phyloP scores from a whole-genome alignment of 1,140 invertebrate genomes.

The Kradibia gibbosae region DNA sequence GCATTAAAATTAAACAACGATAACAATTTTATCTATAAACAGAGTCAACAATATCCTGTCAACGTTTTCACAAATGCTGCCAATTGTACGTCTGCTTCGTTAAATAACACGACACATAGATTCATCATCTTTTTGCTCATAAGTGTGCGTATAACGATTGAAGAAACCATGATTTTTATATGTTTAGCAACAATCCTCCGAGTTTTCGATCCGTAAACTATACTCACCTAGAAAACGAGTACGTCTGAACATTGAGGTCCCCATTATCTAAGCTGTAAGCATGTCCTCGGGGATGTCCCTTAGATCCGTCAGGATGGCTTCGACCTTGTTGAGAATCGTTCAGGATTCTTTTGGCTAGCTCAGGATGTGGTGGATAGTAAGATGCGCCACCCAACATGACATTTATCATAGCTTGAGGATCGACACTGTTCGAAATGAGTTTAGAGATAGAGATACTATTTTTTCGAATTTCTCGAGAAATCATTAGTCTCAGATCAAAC shows the following conservation, averaged over 20 bases:
- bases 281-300: constrained; percentile 34
- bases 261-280: neutral
- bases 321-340: constrained; percentile 16
- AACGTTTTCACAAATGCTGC: too few relatives aligned
- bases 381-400: constrained; percentile 21
- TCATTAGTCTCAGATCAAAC: neutral
- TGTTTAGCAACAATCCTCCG: too few relatives aligned
- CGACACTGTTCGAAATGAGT: neutral
- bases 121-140: too few relatives aligned
- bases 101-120: too few relatives aligned
- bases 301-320: constrained; percentile 15
- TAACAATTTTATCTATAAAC: too few relatives aligned
- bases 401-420: neutral
- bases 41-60: too few relatives aligned
- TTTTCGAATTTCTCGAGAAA: neutral
- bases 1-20: too few relatives aligned
- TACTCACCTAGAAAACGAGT: constrained; percentile 27
- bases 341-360: neutral
- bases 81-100: too few relatives aligned
- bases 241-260: neutral
- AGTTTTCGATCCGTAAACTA: too few relatives aligned
- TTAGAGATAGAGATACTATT: neutral
- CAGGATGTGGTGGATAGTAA: neutral
- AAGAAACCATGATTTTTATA: too few relatives aligned
- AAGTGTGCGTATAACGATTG: too few relatives aligned